Base-by-base conservation (phyloP, 2,888 invertebrate species). In the Orchestes rusci region DNA sequence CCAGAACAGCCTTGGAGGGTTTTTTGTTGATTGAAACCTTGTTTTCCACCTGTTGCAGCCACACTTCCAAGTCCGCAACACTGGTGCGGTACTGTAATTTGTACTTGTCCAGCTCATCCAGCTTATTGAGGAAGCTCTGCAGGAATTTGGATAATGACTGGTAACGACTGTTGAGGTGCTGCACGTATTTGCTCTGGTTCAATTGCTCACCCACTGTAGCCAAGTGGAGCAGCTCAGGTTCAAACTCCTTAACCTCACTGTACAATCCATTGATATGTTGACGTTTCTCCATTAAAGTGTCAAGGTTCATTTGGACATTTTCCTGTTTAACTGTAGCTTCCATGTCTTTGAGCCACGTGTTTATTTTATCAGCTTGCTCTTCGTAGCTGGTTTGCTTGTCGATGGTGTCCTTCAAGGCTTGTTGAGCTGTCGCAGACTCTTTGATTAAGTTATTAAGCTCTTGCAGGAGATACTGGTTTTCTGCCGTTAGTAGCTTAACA, bases 371-470 rank as follows among this genome's bases (percentile, higher is more conserved):
- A 39, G 84, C 80, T 15, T 81, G 70, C 5, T 72, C 69, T 62
- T 93, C 91, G 63, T 91, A 92, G 52, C 82, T 79, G 56, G 83
- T 79, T 84, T 90, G 91, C 7, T 86, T 70, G 18, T 75, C 75
- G 7, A 87, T 80, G 56, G 85, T 83, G 53, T 80, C 76, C 55
- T 82, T 76, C 1, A 91, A 67, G 39, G 79, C 68, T 16, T 70
- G 69, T 61, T 82, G 84, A 3, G 87, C 85, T 57, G 79, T 76
- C 19, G 72, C 70, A 55, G 81, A 82, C 53, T 80, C 80, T 5
- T 75, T 73, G 50, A 80, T 77, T 3, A 93, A 66, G 1, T 79
- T 76, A 16, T 82, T 77, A 53, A 91, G 72, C 57, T 90, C 87
- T 27, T 76, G 73, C 20, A 79, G 73, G 5, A 88, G 75, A 51